phyloP scores from a whole-genome alignment of 1,140 invertebrate genomes.

The Drosophila virilis region DNA sequence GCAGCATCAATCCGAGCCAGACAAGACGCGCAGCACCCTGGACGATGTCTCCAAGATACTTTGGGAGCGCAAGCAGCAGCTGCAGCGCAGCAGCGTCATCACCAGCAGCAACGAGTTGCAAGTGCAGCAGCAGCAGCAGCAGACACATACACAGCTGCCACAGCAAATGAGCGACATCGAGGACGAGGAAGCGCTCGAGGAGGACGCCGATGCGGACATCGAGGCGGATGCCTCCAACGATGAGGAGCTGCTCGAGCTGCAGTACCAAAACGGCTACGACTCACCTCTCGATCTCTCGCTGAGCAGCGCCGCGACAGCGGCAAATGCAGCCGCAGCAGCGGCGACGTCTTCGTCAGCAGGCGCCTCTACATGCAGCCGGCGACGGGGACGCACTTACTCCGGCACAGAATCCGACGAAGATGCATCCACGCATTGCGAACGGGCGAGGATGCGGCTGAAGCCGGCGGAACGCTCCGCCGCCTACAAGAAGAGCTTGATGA shows the following conservation, averaged over 20 bases:
- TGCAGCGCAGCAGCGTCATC: conserved; percentile 73
- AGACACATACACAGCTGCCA: conserved; percentile 2
- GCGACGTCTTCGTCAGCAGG: conserved; percentile 17
- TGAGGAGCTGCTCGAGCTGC: conserved; percentile 59
- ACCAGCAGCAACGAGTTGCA: conserved; percentile 58
- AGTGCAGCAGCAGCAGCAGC: conserved; percentile 31
- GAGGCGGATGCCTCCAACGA: conserved; percentile 61
- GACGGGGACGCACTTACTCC: conserved; percentile 86
- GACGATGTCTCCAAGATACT: conserved; percentile 74
- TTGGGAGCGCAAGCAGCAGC: conserved; percentile 74
- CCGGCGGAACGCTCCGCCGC: conserved; percentile 88
- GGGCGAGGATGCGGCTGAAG: conserved; percentile 76
- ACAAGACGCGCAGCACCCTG: conserved; percentile 70
- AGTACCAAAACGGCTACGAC: conserved; percentile 84
- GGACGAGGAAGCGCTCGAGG: conserved; percentile 70
- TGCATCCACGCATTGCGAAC: conserved; percentile 86
- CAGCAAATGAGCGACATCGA: conserved; percentile 69
- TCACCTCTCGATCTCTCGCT: conserved; percentile 87
- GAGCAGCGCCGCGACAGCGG: conserved; percentile 62
- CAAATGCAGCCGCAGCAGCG: conserved; percentile 29
- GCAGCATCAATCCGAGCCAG: conserved; percentile 45
- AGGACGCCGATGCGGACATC: conserved; percentile 63
- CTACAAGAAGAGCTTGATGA: conserved; percentile 95
- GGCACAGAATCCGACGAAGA: conserved; percentile 91
- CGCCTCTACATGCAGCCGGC: conserved; percentile 33